Percentiles rank a stretch among this genome's conserved stretches.
phyloP scores from a whole-genome alignment of 1,140 invertebrate genomes.

The Caerostris darwini region DNA sequence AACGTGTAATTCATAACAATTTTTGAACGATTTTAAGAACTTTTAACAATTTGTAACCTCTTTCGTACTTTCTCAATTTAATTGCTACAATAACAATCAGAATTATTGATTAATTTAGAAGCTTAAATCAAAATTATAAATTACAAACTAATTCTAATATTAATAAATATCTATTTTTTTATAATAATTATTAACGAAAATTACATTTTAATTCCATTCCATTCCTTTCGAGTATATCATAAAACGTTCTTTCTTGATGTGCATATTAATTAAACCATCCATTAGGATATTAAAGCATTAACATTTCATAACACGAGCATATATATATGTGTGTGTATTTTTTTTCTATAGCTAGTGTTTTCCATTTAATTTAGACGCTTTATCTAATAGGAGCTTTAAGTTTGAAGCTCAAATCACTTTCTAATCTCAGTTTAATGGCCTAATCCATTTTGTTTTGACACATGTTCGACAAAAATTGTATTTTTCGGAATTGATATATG shows the following conservation, averaged over 20 bases:
- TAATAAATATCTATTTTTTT: no score
- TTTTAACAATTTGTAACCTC: no score
- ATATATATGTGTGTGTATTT: not conserved
- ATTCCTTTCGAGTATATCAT: not conserved
- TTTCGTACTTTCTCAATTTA: no score
- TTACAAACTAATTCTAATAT: no score
- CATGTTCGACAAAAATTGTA: not conserved
- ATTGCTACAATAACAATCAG: no score
- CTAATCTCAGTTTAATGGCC: conserved; percentile 56
- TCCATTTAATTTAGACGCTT: not conserved
- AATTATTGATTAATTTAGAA: no score
- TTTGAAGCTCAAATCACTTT: not conserved
- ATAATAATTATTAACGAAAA: no score
- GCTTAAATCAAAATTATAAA: no score
- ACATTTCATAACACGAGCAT: not conserved
- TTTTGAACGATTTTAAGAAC: no score
- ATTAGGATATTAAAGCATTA: conserved; percentile 1
- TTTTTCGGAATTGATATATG: conserved; percentile 19
- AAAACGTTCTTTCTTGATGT: not conserved
- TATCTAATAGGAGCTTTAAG: conserved; percentile 31
- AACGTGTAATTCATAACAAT: no score
- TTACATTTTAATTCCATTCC: no score
- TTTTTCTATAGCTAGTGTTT: not conserved
- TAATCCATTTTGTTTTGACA: conserved; percentile 56
- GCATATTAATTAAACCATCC: not conserved